Percentiles rank a stretch among this genome's conserved stretches.
phyloP scores from a whole-genome alignment of 1,140 invertebrate genomes.

The Stenopsyche tienmushanensis region DNA sequence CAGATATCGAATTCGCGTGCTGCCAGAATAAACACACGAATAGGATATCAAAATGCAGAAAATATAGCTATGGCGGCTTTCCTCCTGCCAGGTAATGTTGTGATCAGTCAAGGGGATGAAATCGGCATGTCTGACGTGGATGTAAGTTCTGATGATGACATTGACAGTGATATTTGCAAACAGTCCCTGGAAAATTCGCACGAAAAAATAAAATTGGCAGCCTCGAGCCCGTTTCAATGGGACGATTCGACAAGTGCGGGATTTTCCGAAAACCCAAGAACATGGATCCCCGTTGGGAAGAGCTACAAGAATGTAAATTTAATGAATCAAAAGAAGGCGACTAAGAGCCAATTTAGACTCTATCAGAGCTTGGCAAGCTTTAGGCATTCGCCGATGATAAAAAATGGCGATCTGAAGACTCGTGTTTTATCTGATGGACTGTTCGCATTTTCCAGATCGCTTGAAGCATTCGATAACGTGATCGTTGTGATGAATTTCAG shows the following conservation, averaged over 20 bases:
- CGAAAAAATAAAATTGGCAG: constrained; percentile 49
- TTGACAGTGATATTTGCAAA: too few relatives aligned
- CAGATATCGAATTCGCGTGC: constrained; percentile 59
- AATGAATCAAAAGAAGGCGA: constrained; percentile 50
- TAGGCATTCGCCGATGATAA: constrained; percentile 46
- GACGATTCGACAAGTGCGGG: constrained; percentile 60
- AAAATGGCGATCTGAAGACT: constrained; percentile 18
- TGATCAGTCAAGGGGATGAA: constrained; percentile 74
- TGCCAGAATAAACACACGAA: constrained; percentile 53
- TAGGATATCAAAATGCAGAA: constrained; percentile 59
- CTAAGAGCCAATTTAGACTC: constrained; percentile 48
- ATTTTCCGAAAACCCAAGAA: constrained; percentile 49
- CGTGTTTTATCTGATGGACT: constrained; percentile 13
- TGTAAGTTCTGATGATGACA: constrained; percentile 25
- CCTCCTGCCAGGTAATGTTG: constrained; percentile 62
- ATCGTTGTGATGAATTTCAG: constrained; percentile 46
- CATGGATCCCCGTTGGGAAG: constrained; percentile 61
- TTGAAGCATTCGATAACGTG: constrained; percentile 45
- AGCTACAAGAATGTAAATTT: constrained; percentile 61
- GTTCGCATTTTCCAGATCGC: constrained; percentile 43
- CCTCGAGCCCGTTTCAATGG: constrained; percentile 75
- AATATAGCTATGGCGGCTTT: constrained; percentile 61
- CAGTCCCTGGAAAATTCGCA: constrained; percentile 44
- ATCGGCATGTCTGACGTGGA: constrained; percentile 63
- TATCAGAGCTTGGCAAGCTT: constrained; percentile 44